These are phyloP conservation scores for Hofmannophila pseudospretella DNA, from an alignment of 2,888 invertebrate species.

Conservation along the genomic window DNA sequence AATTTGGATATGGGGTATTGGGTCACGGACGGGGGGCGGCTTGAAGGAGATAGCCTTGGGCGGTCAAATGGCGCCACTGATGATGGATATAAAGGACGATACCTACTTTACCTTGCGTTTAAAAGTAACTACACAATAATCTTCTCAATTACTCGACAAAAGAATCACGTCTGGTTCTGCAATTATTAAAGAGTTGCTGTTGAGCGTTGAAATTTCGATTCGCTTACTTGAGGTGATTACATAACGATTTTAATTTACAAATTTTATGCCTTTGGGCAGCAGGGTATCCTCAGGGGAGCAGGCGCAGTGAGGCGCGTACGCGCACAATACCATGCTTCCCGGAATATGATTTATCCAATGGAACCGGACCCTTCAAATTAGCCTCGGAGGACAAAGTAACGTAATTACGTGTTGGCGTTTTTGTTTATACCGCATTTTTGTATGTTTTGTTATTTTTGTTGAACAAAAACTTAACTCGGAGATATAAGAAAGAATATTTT, in stretches of 20 bases:
- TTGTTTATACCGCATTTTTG: conserved; percentile 10
- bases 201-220: conserved; percentile 4
- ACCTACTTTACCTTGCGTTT: conserved; percentile 39
- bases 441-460: conserved; percentile 5
- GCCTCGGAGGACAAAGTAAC: conserved; percentile 15
- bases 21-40: no score
- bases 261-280: conserved; percentile 19
- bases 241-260: not conserved
- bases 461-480: conserved; percentile 2
- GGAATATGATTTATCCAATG: conserved; percentile 41
- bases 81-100: conserved; percentile 36
- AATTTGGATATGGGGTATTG: no score
- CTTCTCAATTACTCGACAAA: conserved; percentile 34
- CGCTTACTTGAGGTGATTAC: conserved; percentile 1
- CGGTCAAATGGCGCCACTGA: no score
- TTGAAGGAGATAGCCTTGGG: no score
- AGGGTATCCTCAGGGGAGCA: conserved; percentile 19
- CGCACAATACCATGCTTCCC: conserved; percentile 41
- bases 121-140: conserved; percentile 30
- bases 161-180: conserved; percentile 25
- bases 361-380: conserved; percentile 20
- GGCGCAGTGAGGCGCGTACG: conserved; percentile 31
- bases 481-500: conserved; percentile 11
- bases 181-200: conserved; percentile 1
- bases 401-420: conserved; percentile 19